A percentile compares a stretch with the other conserved stretches of the same genome.
phyloP scores from a whole-genome alignment of 2,888 invertebrate species.

The Dusona sp. region DNA sequence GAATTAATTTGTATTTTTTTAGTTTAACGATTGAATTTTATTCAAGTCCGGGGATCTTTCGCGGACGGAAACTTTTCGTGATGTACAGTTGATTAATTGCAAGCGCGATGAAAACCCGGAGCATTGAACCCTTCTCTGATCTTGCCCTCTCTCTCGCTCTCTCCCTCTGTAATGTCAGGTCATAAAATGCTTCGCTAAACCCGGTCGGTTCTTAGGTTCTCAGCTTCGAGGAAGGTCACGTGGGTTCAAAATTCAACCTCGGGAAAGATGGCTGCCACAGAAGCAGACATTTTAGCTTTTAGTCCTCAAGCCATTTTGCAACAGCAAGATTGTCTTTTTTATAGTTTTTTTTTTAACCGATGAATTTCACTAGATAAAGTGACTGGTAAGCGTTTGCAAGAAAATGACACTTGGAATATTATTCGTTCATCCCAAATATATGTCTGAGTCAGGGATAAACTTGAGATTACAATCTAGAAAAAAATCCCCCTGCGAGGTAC shows the following conservation, averaged over 20 bases:
- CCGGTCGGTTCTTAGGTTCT: slow-evolving; percentile 39
- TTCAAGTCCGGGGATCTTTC: background rate
- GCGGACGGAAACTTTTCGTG: slow-evolving; percentile 6
- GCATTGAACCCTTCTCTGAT: slow-evolving; percentile 34
- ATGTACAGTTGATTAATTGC: slow-evolving; percentile 28
- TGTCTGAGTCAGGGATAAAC: slow-evolving; percentile 24
- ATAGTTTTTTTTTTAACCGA: background rate
- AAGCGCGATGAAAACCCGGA: slow-evolving; percentile 12
- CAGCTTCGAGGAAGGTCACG: slow-evolving; percentile 42
- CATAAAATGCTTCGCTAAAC: slow-evolving; percentile 69
- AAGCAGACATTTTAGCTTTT: slow-evolving; percentile 9
- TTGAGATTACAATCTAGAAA: slow-evolving; percentile 16
- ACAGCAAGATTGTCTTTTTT: slow-evolving; percentile 22
- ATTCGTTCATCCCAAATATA: slow-evolving; percentile 76
- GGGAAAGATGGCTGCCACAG: slow-evolving; percentile 56
- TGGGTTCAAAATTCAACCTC: slow-evolving; percentile 46
- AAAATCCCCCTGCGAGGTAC: background rate
- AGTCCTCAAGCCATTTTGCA: slow-evolving; percentile 6
- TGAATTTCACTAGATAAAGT: slow-evolving; percentile 3
- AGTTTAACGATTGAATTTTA: background rate
- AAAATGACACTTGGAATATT: slow-evolving; percentile 73
- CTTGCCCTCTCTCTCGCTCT: slow-evolving; percentile 1
- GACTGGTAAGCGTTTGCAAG: slow-evolving; percentile 4
- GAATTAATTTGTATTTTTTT: background rate
- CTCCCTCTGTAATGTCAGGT: slow-evolving; percentile 69